phyloP scores from a whole-genome alignment of 37 sponge, comb jelly and placozoan genomes.

The Geodia barretti region DNA sequence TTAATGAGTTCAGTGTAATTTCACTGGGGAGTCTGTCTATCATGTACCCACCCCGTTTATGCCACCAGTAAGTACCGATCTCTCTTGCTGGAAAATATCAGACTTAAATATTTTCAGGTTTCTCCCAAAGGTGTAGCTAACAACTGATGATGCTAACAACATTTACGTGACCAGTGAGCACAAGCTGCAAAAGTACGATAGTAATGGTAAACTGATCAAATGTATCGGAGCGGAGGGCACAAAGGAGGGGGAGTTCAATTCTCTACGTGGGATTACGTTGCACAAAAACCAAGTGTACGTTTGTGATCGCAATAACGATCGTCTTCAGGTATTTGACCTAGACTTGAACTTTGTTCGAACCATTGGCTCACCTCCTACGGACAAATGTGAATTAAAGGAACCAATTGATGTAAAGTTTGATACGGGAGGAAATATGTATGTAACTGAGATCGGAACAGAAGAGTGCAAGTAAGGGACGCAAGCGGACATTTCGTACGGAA shows the following conservation, averaged over 20 bases:
- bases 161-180: neutral
- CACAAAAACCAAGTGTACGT: neutral
- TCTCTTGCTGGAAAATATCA: neutral
- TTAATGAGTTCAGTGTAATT: too few species aligned
- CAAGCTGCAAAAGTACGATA: neutral
- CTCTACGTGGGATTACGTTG: neutral
- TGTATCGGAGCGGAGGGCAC: neutral
- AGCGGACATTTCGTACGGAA: neutral
- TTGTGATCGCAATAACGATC: neutral
- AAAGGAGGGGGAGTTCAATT: neutral
- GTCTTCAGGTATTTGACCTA: neutral
- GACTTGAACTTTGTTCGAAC: neutral
- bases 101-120: neutral
- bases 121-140: neutral
- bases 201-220: neutral
- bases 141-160: neutral
- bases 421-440: neutral
- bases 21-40: too few species aligned
- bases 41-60: too few species aligned
- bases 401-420: neutral
- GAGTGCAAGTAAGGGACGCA: neutral
- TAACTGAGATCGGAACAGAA: neutral
- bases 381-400: neutral
- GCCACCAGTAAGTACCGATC: neutral
- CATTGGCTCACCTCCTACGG: neutral